phyloP scores from a whole-genome alignment of 2,888 invertebrate species.

The Pyrocoelia pectoralis region DNA sequence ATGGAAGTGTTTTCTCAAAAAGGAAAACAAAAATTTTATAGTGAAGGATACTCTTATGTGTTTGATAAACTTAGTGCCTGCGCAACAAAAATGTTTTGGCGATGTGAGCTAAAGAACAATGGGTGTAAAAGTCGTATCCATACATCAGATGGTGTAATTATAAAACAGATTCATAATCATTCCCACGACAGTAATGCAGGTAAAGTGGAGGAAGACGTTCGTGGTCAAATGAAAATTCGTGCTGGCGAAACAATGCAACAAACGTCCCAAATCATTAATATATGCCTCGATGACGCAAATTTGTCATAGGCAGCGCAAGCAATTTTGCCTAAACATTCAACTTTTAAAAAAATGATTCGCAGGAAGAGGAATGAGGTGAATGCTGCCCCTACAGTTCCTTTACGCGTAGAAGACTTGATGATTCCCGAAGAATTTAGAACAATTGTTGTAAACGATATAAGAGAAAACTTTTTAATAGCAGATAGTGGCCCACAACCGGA shows the following conservation, averaged over 20 bases:
- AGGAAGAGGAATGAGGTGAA: constrained; percentile 6
- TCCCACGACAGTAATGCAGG: background rate
- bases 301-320: background rate
- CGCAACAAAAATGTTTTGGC: constrained; percentile 3
- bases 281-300: constrained; percentile 1
- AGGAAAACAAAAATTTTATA: constrained; percentile 1
- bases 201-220: constrained; percentile 2
- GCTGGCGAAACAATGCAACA: constrained; percentile 1
- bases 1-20: constrained; percentile 3
- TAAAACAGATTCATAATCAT: constrained; percentile 4
- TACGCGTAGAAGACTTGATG: background rate
- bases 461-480: constrained; percentile 8
- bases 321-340: background rate
- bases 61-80: no score
- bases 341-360: background rate
- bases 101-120: constrained; percentile 8
- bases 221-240: constrained; percentile 3
- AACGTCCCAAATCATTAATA: constrained; percentile 8
- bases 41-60: no score
- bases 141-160: constrained; percentile 4
- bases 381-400: background rate
- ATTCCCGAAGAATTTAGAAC: background rate
- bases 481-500: constrained; percentile 9
- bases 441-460: background rate
- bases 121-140: constrained; percentile 9